Conservation (phyloP, 2,113 vertebrate species). For the Nipponia nippon region DNA sequence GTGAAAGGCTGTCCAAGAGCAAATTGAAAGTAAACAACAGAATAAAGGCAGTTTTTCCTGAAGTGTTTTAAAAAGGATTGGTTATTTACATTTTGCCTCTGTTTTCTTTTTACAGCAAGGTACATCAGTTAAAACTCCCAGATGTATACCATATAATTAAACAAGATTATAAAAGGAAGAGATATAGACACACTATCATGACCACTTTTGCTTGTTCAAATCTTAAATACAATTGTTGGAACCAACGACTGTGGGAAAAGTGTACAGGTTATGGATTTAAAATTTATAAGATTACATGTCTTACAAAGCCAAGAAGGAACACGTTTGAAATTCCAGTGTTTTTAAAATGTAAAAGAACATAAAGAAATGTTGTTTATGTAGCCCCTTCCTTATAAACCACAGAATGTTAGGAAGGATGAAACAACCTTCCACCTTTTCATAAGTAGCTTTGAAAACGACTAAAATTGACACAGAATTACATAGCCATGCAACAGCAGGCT, state of each 20-base stretch:
- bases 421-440: neutral
- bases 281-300: neutral
- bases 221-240: neutral
- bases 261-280: neutral
- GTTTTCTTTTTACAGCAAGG: neutral
- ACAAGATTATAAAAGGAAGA: neutral
- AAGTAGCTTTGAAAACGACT: neutral
- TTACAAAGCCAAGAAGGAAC: neutral
- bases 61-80: neutral
- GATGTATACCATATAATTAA: neutral
- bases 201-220: neutral
- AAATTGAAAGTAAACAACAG: neutral
- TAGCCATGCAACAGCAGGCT: neutral
- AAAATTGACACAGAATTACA: neutral
- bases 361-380: neutral
- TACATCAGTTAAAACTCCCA: neutral
- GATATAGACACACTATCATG: neutral
- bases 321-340: neutral
- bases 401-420: neutral
- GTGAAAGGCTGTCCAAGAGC: neutral
- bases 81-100: neutral
- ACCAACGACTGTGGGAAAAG: neutral
- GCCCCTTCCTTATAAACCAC: neutral
- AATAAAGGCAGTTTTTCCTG: neutral
- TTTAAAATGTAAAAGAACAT: neutral